Base-by-base conservation (phyloP, 2,113 vertebrate species). In the Procavia capensis region DNA sequence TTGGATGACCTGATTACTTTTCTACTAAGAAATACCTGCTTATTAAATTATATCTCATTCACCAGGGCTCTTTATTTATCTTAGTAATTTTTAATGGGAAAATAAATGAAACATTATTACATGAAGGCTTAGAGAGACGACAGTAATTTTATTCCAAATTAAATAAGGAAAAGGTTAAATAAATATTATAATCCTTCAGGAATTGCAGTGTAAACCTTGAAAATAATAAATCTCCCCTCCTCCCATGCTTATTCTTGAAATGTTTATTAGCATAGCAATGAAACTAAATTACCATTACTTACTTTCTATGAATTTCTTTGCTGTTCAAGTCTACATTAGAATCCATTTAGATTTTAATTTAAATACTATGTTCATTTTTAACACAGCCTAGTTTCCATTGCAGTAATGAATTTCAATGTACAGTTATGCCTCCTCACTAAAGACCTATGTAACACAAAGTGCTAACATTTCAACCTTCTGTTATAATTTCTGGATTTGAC, bases 61-160 rank as follows among this genome's bases (percentile, higher is more conserved):
- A 88, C 76, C 68, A 91, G 36, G 78, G 72, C 59, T 95, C 79
- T 50, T 79, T 85, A 94, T 97, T 97, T 95, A 81, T 95, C 90
- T 96, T 88, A 92, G 88, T 54, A 95, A 92, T 80, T 96, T 96
- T 93, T 97, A 96, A 96, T 97, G 88, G 88, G 83, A 97, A 96
- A 96, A 57, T 72, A 96, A 90, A 96, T 92, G 57, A 96, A 95
- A 92, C 27, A 74, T 90, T 95, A 96, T 90, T 97, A 91, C 2
- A 89, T 89, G 88, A 93, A 89, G 95, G 82, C 43, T 95, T 89
- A 92, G 61, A 96, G 93, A 97, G 80, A 97, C 76, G 79, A 95
- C 63, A 96, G 88, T 95, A 96, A 96, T 95, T 88, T 89, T 90
- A 95, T 94, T 93, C 61, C 79, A 97, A 96, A 96, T 97, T 93